Conservation (phyloP, 2,113 vertebrate species). For the Nipponia nippon region DNA sequence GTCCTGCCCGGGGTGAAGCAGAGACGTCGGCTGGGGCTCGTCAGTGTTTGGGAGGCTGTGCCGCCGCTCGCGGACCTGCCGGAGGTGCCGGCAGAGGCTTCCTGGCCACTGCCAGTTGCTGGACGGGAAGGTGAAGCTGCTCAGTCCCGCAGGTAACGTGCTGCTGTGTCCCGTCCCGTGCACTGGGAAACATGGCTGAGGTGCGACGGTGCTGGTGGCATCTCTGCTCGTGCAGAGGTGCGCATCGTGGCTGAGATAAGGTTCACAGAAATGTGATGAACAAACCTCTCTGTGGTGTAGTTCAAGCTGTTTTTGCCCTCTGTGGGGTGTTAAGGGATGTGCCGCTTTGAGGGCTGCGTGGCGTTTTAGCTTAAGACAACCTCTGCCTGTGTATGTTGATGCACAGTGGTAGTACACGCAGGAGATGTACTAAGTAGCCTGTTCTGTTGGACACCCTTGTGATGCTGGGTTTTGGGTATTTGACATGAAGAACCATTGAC, state of each 20-base stretch:
- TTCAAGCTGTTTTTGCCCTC: background rate
- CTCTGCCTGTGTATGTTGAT: rapidly evolving
- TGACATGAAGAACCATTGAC: background rate
- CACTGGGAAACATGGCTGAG: rapidly evolving
- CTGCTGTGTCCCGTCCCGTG: background rate
- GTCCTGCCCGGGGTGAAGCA: background rate
- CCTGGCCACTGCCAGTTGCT: background rate
- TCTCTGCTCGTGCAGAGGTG: background rate
- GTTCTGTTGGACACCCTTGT: background rate
- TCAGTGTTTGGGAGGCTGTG: background rate
- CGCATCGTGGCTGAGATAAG: rapidly evolving
- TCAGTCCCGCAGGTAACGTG: rapidly evolving
- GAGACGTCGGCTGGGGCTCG: rapidly evolving
- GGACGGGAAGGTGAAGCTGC: rapidly evolving
- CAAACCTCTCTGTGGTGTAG: background rate
- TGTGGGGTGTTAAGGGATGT: background rate
- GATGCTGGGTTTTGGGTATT: background rate
- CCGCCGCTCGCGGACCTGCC: background rate
- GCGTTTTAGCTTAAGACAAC: background rate
- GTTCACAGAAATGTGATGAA: background rate
- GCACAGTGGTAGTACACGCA: rapidly evolving
- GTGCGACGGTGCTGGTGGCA: background rate
- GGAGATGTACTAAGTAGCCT: background rate
- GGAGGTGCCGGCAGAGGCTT: background rate
- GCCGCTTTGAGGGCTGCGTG: background rate